phyloP scores from a whole-genome alignment of 2,888 invertebrate species.

The Venusia cambrica region DNA sequence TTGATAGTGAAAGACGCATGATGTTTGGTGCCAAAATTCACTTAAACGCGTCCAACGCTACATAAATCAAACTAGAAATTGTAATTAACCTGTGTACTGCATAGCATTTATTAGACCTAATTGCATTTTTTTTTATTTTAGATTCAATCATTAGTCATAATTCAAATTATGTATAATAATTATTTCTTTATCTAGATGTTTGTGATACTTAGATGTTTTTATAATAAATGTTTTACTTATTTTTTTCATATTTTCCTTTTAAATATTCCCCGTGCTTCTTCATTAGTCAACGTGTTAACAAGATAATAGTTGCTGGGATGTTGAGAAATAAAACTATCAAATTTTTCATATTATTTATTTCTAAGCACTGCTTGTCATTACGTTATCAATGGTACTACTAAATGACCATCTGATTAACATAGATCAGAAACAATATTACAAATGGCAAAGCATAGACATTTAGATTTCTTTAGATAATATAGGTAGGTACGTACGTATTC shows the following conservation, averaged over 20 bases:
- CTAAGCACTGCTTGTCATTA: slow-evolving; percentile 71
- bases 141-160: no score
- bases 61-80: slow-evolving; percentile 8
- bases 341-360: slow-evolving; percentile 57
- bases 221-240: slow-evolving; percentile 18
- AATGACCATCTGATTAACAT: slow-evolving; percentile 56
- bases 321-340: slow-evolving; percentile 23
- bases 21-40: slow-evolving; percentile 18
- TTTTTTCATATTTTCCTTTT: neutral
- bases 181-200: slow-evolving; percentile 15
- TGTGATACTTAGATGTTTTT: slow-evolving; percentile 20
- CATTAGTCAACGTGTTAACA: neutral
- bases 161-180: slow-evolving; percentile 15
- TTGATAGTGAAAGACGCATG: no score
- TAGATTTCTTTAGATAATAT: slow-evolving; percentile 2
- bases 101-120: slow-evolving; percentile 18
- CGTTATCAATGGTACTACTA: no score
- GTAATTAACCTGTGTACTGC: slow-evolving; percentile 9
- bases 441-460: slow-evolving; percentile 54
- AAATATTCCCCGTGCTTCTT: no score
- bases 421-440: slow-evolving; percentile 59
- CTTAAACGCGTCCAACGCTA: slow-evolving; percentile 16
- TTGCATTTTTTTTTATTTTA: slow-evolving; percentile 6
- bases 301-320: no score
- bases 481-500: slow-evolving; percentile 8